phyloP scores from a whole-genome alignment of 2,113 vertebrate genomes.

The Oncorhynchus keta region DNA sequence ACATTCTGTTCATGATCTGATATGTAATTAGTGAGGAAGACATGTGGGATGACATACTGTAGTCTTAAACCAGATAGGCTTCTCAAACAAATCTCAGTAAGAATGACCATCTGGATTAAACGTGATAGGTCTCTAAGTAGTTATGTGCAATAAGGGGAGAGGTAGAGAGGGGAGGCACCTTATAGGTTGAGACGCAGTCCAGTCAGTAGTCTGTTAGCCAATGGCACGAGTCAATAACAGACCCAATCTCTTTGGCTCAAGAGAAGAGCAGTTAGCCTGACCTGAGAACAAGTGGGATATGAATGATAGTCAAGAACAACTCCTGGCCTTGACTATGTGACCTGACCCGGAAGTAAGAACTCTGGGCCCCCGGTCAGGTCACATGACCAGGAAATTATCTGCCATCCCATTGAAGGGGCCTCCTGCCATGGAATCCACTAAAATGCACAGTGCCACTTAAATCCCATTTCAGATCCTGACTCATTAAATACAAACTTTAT shows the following conservation, averaged over 20 bases:
- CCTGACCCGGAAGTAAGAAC: too few relatives aligned
- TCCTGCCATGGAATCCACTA: not conserved
- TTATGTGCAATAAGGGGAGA: constrained; percentile 27
- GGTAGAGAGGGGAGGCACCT: constrained; percentile 19
- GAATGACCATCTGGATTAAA: not conserved
- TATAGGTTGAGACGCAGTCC: constrained; percentile 17
- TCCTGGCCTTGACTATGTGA: too few relatives aligned
- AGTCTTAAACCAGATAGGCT: not conserved
- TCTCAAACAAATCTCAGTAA: not conserved
- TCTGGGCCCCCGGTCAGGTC: too few relatives aligned
- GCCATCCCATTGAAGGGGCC: not conserved
- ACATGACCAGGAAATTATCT: not conserved
- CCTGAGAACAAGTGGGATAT: not conserved
- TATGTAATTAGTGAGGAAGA: not conserved
- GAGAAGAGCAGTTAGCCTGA: not conserved
- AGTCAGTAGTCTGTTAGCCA: constrained; percentile 33
- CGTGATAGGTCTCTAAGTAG: constrained; percentile 14
- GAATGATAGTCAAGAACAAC: too few relatives aligned
- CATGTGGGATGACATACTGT: not conserved
- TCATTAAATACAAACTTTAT: constrained; percentile 13
- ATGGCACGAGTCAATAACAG: constrained; percentile 5
- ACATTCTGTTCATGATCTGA: not conserved
- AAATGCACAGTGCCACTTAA: not conserved
- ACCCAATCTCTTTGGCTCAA: constrained; percentile 12
- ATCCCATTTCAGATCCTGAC: constrained; percentile 1